Evolutionary conservation across 1,140 invertebrate species (phyloP).

Genomic region (Oncopeltus fasciatus): DNA sequence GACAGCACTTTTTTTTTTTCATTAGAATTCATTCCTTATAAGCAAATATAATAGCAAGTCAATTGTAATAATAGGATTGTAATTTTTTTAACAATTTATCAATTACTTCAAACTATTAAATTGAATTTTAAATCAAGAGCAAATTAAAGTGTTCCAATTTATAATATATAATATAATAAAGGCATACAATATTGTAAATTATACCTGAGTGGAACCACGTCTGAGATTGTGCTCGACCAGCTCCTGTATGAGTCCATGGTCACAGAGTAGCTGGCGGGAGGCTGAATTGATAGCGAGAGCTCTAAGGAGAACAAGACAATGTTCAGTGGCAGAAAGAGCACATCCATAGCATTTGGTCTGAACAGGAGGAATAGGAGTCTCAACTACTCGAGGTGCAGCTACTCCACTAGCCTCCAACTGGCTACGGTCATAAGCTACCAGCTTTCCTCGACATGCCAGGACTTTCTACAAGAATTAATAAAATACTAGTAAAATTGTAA

Average conservation of each 20-base stretch:
- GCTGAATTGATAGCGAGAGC: conserved; percentile 75
- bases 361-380: conserved; percentile 14
- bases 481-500: no score
- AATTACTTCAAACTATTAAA: no score
- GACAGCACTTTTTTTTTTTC: no score
- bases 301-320: conserved; percentile 80
- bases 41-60: no score
- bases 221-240: conserved; percentile 81
- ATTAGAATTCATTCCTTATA: no score
- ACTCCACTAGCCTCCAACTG: conserved; percentile 39
- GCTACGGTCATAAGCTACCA: conserved; percentile 82
- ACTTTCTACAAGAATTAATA: conserved; percentile 46
- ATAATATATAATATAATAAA: no score
- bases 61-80: no score
- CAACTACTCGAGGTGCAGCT: background rate
- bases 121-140: no score
- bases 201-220: conserved; percentile 51
- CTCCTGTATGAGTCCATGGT: conserved; percentile 77
- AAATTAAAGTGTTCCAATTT: no score
- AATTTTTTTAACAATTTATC: no score
- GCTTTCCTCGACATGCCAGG: conserved; percentile 71
- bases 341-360: conserved; percentile 61
- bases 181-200: background rate
- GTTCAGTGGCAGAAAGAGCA: conserved; percentile 73
- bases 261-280: conserved; percentile 63